phyloP scores from a whole-genome alignment of 2,113 vertebrate species.

The Phodopus roborovskii region DNA sequence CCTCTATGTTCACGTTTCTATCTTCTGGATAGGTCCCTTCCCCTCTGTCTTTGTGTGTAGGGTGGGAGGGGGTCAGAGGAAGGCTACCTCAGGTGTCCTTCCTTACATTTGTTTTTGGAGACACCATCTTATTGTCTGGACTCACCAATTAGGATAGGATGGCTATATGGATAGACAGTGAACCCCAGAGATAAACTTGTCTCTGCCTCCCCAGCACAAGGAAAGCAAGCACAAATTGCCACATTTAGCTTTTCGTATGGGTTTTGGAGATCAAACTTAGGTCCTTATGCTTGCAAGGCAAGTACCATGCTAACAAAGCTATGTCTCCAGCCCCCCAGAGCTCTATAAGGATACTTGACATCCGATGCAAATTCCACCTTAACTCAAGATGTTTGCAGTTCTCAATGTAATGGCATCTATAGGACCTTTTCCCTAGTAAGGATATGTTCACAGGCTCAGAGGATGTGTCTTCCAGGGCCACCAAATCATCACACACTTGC shows the following conservation, averaged over 20 bases:
- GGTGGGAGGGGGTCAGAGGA: not conserved
- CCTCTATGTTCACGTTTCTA: not conserved
- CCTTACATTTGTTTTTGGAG: not conserved
- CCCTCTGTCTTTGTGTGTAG: not conserved
- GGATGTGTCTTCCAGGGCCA: fast-evolving
- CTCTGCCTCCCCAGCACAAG: too few species aligned
- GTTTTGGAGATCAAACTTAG: too few species aligned
- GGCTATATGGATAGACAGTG: not conserved
- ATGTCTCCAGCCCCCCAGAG: too few species aligned
- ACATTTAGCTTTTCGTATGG: too few species aligned
- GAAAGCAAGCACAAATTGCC: not conserved
- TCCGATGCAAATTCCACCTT: not conserved
- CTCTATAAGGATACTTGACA: not conserved
- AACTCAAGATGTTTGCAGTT: too few species aligned
- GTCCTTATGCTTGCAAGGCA: not conserved
- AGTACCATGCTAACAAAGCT: too few species aligned
- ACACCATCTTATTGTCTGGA: not conserved
- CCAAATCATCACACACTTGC: too few species aligned
- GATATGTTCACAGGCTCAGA: fast-evolving
- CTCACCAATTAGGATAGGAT: not conserved
- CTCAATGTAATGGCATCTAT: not conserved
- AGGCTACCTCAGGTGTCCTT: not conserved
- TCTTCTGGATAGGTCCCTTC: not conserved
- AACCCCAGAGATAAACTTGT: not conserved
- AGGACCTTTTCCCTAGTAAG: not conserved